Conservation (phyloP, 2,797 vertebrate species). For the Coccyzus lansbergi region DNA sequence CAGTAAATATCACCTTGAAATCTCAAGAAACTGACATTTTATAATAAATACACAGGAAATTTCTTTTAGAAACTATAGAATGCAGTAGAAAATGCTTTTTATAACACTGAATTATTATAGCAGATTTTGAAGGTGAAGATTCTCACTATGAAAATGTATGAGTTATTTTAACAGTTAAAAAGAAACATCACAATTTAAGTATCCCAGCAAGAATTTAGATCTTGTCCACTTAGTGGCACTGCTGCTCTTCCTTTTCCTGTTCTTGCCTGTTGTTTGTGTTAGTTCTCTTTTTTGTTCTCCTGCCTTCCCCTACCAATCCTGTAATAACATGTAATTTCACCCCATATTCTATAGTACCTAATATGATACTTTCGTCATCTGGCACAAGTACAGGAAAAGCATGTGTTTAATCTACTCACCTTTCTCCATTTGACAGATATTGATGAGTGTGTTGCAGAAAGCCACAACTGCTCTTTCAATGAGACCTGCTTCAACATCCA, state of each 20-base stretch:
- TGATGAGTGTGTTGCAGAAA: conserved; percentile 91
- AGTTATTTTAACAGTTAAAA: not conserved
- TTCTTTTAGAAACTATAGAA: not conserved
- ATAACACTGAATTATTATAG: not conserved
- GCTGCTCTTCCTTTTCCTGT: conserved; percentile 23
- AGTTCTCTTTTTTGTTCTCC: not conserved
- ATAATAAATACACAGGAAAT: not conserved
- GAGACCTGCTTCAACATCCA: conserved; percentile 98
- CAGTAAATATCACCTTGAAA: not conserved
- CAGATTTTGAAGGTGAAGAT: not conserved
- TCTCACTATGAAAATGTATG: not conserved
- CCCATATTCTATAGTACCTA: not conserved
- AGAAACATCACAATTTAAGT: not conserved
- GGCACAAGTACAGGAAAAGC: not conserved
- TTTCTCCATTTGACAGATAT: conserved; percentile 80
- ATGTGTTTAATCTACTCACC: not conserved
- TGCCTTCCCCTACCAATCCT: not conserved
- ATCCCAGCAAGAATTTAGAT: not conserved
- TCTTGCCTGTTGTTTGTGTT: not conserved
- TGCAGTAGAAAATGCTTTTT: not conserved
- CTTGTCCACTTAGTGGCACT: conserved; percentile 57
- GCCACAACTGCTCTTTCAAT: conserved; percentile 87
- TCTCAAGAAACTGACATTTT: not conserved
- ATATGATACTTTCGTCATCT: not conserved
- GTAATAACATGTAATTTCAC: not conserved